phyloP scores from a whole-genome alignment of 2,797 vertebrate genomes.

The Thunnus albacares region DNA sequence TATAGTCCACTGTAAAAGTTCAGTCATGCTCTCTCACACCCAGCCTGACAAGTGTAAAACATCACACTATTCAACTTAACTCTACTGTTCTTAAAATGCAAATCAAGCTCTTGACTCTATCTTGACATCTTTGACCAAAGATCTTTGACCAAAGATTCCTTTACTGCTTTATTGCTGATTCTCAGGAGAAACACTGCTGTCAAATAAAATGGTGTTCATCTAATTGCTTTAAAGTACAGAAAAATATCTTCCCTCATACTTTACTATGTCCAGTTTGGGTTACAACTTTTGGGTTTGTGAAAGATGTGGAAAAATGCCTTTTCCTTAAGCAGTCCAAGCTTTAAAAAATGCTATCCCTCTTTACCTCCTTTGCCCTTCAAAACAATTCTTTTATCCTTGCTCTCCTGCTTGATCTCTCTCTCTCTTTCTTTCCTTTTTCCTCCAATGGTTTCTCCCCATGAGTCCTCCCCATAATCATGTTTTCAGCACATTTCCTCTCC shows the following conservation, averaged over 20 bases:
- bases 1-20: slow-evolving; percentile 11
- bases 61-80: slow-evolving; percentile 16
- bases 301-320: slow-evolving; percentile 30
- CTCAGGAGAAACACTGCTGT: slow-evolving; percentile 18
- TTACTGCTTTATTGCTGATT: slow-evolving; percentile 30
- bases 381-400: slow-evolving; percentile 55
- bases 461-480: slow-evolving; percentile 72
- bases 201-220: slow-evolving; percentile 27
- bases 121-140: slow-evolving; percentile 9
- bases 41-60: slow-evolving; percentile 17
- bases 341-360: slow-evolving; percentile 22
- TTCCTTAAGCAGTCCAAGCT: slow-evolving; percentile 27
- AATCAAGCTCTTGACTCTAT: slow-evolving; percentile 17
- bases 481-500: slow-evolving; percentile 81
- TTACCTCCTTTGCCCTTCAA: slow-evolving; percentile 63
- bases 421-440: slow-evolving; percentile 43
- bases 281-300: neutral
- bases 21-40: slow-evolving; percentile 7
- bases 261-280: slow-evolving; percentile 11
- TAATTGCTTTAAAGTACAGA: slow-evolving; percentile 16
- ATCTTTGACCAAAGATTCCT: slow-evolving; percentile 14
- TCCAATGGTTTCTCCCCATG: slow-evolving; percentile 60
- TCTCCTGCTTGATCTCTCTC: slow-evolving; percentile 23
- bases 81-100: slow-evolving; percentile 19
- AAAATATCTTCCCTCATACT: slow-evolving; percentile 21